Percentiles rank a stretch among this genome's conserved stretches.
phyloP scores from a whole-genome alignment of 2,888 invertebrate genomes.

The Metalampra italica region DNA sequence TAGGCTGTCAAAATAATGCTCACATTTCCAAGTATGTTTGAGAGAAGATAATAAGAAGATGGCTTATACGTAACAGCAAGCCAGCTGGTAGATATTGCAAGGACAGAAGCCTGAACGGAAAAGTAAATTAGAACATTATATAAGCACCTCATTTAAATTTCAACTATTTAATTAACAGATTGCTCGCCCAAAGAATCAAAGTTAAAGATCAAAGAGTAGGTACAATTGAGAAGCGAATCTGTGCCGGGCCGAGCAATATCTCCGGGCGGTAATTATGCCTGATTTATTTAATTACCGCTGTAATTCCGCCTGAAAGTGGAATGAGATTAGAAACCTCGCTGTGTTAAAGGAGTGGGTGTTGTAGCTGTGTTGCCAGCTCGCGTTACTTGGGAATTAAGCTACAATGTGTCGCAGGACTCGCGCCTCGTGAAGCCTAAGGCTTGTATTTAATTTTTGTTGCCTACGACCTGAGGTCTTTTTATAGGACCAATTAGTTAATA shows the following conservation, averaged over 20 bases:
- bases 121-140: background rate
- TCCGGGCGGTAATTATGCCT: conserved; percentile 40
- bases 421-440: too few species aligned
- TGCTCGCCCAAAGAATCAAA: conserved; percentile 10
- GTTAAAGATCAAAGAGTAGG: conserved; percentile 24
- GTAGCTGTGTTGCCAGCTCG: background rate
- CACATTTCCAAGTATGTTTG: too few species aligned
- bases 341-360: conserved; percentile 12
- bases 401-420: too few species aligned
- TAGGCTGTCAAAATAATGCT: too few species aligned
- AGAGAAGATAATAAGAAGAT: too few species aligned
- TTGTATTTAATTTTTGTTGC: too few species aligned
- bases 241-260: conserved; percentile 19
- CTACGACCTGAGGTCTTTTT: too few species aligned
- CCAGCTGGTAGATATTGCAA: too few species aligned
- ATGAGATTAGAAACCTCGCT: conserved; percentile 29
- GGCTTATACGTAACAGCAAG: too few species aligned
- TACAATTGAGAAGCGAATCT: conserved; percentile 8
- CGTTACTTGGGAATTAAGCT: background rate
- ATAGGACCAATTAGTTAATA: too few species aligned
- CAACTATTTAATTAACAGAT: conserved; percentile 13
- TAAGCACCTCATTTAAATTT: background rate
- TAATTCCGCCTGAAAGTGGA: conserved; percentile 40
- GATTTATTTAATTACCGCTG: conserved; percentile 53
- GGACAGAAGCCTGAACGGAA: background rate